Evolutionary conservation across 2,113 vertebrate species (phyloP).

Genomic region (Catagonus wagneri): DNA sequence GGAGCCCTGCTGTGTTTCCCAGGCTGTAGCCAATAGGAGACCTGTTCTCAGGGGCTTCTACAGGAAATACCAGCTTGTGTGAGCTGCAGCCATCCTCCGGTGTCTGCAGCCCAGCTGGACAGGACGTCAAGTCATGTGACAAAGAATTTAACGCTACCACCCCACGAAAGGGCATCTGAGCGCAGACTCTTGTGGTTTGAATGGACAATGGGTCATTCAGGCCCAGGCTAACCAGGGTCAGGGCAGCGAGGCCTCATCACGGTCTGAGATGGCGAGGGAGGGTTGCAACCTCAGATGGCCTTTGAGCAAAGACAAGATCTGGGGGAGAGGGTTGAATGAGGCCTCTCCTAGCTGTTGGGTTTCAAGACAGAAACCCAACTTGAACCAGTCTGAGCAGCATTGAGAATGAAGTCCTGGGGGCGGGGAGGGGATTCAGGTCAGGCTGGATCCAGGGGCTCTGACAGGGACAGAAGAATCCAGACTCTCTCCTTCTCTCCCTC

Average conservation of each 20-base stretch:
- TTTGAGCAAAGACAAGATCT: background rate
- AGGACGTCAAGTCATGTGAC: background rate
- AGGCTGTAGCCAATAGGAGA: background rate
- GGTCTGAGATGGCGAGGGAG: background rate
- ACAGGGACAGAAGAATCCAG: background rate
- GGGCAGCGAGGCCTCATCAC: background rate
- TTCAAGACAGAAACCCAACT: background rate
- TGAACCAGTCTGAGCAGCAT: background rate
- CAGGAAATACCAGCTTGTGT: too few relatives aligned
- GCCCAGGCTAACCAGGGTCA: background rate
- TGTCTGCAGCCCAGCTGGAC: background rate
- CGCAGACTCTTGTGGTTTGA: too few relatives aligned
- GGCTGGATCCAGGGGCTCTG: background rate
- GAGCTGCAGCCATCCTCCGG: background rate
- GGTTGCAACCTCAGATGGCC: background rate
- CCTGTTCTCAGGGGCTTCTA: rapidly evolving
- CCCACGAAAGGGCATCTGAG: background rate
- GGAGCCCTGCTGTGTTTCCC: background rate
- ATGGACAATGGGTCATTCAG: background rate
- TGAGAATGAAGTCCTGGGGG: background rate
- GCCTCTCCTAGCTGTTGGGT: background rate
- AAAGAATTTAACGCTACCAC: background rate
- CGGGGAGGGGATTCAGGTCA: background rate
- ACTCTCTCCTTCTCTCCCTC: background rate
- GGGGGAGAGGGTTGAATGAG: background rate